Evolutionary conservation across 2,797 vertebrate species (phyloP).

Genomic region (Scolopax bukidnonensis): DNA sequence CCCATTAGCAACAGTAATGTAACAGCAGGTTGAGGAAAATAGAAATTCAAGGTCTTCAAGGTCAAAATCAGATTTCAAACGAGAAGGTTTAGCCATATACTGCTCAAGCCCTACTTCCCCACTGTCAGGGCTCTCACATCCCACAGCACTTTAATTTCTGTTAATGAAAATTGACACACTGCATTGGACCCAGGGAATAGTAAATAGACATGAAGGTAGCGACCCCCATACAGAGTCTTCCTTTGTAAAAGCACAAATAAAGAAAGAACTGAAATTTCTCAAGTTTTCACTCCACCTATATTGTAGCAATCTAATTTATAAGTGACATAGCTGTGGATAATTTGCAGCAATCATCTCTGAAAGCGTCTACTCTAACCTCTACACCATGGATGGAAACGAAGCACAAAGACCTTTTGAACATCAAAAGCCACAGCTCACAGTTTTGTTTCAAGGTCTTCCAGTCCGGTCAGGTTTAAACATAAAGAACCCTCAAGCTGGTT

Average conservation of each 20-base stretch:
- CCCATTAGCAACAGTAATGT: not conserved
- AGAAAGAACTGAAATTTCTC: not conserved
- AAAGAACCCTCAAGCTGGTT: not conserved
- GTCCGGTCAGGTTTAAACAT: not conserved
- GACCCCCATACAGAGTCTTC: not conserved
- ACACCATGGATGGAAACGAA: accelerated
- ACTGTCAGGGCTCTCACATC: not conserved
- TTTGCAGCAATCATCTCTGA: not conserved
- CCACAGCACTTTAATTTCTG: not conserved
- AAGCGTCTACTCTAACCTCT: not conserved
- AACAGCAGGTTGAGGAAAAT: not conserved
- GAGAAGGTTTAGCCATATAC: not conserved
- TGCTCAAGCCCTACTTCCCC: not conserved
- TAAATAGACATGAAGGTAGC: not conserved
- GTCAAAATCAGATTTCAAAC: not conserved
- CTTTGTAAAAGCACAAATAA: not conserved
- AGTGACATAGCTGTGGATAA: not conserved
- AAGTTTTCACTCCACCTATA: not conserved
- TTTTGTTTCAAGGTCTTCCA: not conserved
- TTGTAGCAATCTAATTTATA: not conserved
- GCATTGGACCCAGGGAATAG: not conserved
- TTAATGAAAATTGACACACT: not conserved
- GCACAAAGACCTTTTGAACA: not conserved
- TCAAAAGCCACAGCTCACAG: not conserved
- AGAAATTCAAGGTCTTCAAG: not conserved